phyloP scores from a whole-genome alignment of 2,797 vertebrate genomes.

The Phoxinus dragarum region DNA sequence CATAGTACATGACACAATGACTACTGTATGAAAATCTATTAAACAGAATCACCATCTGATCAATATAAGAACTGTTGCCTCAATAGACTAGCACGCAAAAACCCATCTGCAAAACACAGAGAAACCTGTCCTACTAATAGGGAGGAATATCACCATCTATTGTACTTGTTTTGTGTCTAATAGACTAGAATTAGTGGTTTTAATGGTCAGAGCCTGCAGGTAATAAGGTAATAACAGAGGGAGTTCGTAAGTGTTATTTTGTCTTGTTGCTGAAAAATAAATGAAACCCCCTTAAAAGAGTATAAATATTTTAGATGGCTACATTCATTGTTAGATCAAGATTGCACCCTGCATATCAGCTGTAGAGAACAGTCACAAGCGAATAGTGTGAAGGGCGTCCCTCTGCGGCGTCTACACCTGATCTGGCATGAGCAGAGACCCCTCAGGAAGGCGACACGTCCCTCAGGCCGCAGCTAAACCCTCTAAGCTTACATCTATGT shows the following conservation, averaged over 20 bases:
- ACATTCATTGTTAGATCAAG: conserved; percentile 46
- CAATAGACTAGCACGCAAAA: background rate
- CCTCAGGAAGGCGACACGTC: too few species aligned
- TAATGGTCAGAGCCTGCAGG: conserved; percentile 15
- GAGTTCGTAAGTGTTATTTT: background rate
- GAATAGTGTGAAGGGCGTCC: background rate
- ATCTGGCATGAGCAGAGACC: too few species aligned
- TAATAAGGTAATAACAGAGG: conserved; percentile 22
- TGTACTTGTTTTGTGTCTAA: background rate
- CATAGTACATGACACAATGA: background rate
- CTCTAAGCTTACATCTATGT: too few species aligned
- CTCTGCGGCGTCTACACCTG: too few species aligned
- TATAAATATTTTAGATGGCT: conserved; percentile 47
- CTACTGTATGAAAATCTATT: background rate
- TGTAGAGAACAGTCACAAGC: background rate
- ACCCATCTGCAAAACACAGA: background rate
- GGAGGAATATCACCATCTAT: background rate
- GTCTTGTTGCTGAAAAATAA: conserved; percentile 30
- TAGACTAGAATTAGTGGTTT: conserved; percentile 5
- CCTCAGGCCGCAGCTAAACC: too few species aligned
- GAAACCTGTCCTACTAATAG: conserved; percentile 3
- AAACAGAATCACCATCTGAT: background rate
- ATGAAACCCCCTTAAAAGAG: conserved; percentile 33
- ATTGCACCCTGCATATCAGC: background rate
- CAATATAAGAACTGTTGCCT: background rate